Conservation (phyloP, 2,113 vertebrate genomes). For the Cryptotis parvus region DNA sequence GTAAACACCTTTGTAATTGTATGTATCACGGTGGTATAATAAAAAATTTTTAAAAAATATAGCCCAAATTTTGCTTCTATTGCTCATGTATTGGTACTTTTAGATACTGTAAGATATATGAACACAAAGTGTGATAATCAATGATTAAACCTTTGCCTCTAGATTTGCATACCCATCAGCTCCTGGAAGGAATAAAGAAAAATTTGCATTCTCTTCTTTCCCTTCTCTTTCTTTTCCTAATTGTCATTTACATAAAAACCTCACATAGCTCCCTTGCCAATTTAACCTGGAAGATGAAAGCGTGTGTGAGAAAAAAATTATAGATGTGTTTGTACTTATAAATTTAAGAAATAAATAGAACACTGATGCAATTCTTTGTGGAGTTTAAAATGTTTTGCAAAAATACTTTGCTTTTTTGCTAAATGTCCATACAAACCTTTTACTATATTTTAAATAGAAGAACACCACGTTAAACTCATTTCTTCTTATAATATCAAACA, state of each 20-base stretch:
- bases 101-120: not conserved
- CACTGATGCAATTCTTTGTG: conserved; percentile 26
- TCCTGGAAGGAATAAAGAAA: not conserved
- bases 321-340: conserved; percentile 7
- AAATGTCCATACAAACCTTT: not conserved
- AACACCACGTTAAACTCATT: not conserved
- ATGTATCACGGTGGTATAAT: no score
- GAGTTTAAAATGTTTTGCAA: conserved; percentile 22
- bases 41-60: no score
- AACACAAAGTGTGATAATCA: not conserved
- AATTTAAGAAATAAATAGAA: conserved; percentile 13
- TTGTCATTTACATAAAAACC: not conserved
- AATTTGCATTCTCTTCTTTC: not conserved
- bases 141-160: conserved; percentile 24
- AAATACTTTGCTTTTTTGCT: conserved; percentile 12
- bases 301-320: not conserved
- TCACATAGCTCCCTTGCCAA: not conserved
- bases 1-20: no score
- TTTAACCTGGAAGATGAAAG: conserved; percentile 5
- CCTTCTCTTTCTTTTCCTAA: not conserved
- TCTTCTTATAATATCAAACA: conserved; percentile 33
- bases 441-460: conserved; percentile 7
- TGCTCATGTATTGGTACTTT: not conserved
- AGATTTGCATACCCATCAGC: conserved; percentile 21
- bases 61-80: not conserved